Conservation (phyloP, 2,113 vertebrate genomes). For the Corapipo altera region DNA sequence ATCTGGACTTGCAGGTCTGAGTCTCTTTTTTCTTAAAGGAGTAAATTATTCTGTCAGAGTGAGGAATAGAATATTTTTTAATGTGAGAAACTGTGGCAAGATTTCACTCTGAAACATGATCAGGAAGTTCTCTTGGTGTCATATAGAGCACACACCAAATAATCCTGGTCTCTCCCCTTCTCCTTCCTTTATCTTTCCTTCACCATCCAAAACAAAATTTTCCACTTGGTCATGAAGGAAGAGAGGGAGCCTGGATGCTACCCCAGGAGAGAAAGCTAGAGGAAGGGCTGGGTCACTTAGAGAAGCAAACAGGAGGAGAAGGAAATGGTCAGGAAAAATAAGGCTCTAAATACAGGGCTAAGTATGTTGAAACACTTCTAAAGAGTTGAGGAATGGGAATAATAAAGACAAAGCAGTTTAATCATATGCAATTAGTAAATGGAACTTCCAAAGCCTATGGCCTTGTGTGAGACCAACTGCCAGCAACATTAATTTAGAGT, state of each 20-base stretch:
- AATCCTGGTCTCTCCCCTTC: neutral
- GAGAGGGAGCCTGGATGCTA: conserved; percentile 5
- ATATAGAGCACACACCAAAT: neutral
- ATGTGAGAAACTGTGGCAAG: neutral
- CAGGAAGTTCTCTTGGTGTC: neutral
- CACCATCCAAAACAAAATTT: neutral
- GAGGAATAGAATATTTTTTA: neutral
- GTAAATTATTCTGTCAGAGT: neutral
- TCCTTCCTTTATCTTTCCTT: neutral
- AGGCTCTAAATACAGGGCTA: neutral
- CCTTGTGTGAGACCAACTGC: neutral
- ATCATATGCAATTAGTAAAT: neutral
- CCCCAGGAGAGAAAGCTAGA: neutral
- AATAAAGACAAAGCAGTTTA: neutral
- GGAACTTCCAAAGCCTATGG: neutral
- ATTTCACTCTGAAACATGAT: neutral
- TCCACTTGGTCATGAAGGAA: conserved; percentile 29
- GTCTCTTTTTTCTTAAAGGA: neutral
- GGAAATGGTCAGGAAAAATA: conserved; percentile 47
- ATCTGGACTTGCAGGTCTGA: neutral
- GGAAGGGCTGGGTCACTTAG: conserved; percentile 61
- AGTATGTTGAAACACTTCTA: neutral
- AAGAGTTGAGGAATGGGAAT: neutral
- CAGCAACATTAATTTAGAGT: neutral
- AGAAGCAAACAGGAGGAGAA: conserved; percentile 48